phyloP scores from a whole-genome alignment of 2,797 vertebrate genomes.

The Oreochromis mossambicus region DNA sequence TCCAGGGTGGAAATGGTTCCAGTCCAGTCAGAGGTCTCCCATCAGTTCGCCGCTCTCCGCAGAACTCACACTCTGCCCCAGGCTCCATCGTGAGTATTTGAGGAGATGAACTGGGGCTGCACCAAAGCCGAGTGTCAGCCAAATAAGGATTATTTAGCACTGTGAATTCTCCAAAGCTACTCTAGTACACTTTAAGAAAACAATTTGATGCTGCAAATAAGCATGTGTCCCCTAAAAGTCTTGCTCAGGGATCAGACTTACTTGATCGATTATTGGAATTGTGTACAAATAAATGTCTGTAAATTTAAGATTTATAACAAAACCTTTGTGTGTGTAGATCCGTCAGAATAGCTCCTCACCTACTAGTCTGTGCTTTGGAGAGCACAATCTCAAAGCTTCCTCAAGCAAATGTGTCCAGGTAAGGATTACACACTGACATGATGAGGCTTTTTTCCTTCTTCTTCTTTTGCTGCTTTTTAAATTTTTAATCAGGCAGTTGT shows the following conservation, averaged over 20 bases:
- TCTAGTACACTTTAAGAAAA: background rate
- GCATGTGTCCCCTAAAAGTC: background rate
- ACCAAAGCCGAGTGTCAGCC: background rate
- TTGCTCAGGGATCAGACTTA: background rate
- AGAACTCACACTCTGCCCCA: conserved; percentile 96
- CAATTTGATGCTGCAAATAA: background rate
- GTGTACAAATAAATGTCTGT: background rate
- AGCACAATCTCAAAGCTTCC: conserved; percentile 92
- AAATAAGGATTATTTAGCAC: background rate
- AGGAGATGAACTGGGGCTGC: background rate
- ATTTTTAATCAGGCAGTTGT: background rate
- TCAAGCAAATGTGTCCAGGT: conserved; percentile 94
- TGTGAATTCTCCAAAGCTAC: background rate
- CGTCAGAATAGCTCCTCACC: conserved; percentile 97
- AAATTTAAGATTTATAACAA: background rate
- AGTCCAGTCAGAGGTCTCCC: conserved; percentile 94
- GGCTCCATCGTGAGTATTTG: conserved; percentile 85
- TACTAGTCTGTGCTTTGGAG: conserved; percentile 91
- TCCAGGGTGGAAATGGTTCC: conserved; percentile 95
- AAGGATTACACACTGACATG: conserved; percentile 6
- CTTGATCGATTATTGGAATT: background rate
- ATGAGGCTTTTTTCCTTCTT: background rate
- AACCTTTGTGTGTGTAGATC: conserved; percentile 71
- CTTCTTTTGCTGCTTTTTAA: background rate
- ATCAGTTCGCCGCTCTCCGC: conserved; percentile 90